These are phyloP conservation scores for Netelia fuscicornis DNA, from an alignment of 2,888 invertebrate genomes.

Conservation along the genomic window DNA sequence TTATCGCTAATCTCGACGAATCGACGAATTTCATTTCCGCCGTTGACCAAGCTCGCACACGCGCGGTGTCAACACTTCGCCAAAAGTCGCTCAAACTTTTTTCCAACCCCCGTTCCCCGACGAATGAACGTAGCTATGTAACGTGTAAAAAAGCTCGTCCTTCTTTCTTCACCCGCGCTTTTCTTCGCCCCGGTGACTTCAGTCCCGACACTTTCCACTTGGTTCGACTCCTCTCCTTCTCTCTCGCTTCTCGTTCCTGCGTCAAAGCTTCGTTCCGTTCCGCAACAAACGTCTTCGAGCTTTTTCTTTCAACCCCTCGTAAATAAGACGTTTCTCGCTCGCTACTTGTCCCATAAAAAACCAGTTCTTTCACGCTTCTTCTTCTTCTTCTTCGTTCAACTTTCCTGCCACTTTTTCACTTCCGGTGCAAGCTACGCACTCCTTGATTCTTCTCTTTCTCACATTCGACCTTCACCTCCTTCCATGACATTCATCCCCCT, in stretches of 20 bases:
- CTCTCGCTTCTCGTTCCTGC: slow-evolving; percentile 21
- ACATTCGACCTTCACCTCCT: no score
- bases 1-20: slow-evolving; percentile 4
- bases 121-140: slow-evolving; percentile 16
- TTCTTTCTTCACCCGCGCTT: slow-evolving; percentile 25
- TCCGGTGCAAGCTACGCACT: no score
- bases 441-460: no score
- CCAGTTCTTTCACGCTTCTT: not conserved
- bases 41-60: slow-evolving; percentile 41
- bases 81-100: slow-evolving; percentile 53
- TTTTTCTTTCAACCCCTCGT: slow-evolving; percentile 7
- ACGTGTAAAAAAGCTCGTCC: slow-evolving; percentile 21
- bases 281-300: slow-evolving; percentile 41
- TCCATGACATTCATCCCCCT: no score
- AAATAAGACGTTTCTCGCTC: not conserved
- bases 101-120: slow-evolving; percentile 17
- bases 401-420: no score
- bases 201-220: slow-evolving; percentile 38
- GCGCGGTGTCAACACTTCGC: not conserved
- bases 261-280: slow-evolving; percentile 47
- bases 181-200: slow-evolving; percentile 11
- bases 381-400: not conserved
- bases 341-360: not conserved
- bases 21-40: slow-evolving; percentile 27
- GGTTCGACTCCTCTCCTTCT: slow-evolving; percentile 24